Conservation (phyloP, 1,140 invertebrate species). For the Aricia agestis region DNA sequence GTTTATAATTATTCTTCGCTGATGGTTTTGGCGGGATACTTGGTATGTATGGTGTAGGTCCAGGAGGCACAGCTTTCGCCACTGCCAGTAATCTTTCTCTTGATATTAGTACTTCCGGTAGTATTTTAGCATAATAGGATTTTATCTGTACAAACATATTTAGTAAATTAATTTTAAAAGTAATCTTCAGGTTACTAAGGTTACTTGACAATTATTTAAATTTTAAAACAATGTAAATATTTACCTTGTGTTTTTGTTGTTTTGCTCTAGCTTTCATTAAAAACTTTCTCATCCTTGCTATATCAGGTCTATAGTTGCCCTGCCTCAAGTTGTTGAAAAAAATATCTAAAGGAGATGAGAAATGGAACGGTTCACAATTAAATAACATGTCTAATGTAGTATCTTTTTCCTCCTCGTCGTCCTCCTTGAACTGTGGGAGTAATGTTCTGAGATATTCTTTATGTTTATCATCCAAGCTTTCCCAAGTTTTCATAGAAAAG, state of each 20-base stretch:
- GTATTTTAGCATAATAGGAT: conserved; percentile 66
- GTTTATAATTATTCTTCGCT: conserved; percentile 54
- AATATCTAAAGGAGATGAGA: conserved; percentile 82
- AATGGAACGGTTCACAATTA: conserved; percentile 82
- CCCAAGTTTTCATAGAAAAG: conserved; percentile 81
- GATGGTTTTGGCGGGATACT: conserved; percentile 52
- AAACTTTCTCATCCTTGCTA: conserved; percentile 77
- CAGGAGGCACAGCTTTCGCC: conserved; percentile 55
- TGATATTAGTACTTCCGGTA: conserved; percentile 64
- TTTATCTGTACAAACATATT: conserved; percentile 50
- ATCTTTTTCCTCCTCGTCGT: conserved; percentile 81
- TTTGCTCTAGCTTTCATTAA: conserved; percentile 62
- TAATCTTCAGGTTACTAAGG: no score
- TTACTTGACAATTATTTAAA: not conserved
- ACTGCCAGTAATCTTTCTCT: conserved; percentile 58
- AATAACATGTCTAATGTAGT: conserved; percentile 82
- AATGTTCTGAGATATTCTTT: conserved; percentile 80
- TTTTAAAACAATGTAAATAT: not conserved
- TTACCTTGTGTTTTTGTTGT: conserved; percentile 67
- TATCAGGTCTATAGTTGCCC: conserved; percentile 81
- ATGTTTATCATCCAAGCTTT: conserved; percentile 78
- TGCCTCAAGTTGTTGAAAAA: conserved; percentile 83
- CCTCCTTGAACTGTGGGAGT: conserved; percentile 81
- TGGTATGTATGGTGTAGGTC: conserved; percentile 47
- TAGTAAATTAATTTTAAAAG: no score